phyloP scores from a whole-genome alignment of 2,113 vertebrate genomes.

The Vidua chalybeata region DNA sequence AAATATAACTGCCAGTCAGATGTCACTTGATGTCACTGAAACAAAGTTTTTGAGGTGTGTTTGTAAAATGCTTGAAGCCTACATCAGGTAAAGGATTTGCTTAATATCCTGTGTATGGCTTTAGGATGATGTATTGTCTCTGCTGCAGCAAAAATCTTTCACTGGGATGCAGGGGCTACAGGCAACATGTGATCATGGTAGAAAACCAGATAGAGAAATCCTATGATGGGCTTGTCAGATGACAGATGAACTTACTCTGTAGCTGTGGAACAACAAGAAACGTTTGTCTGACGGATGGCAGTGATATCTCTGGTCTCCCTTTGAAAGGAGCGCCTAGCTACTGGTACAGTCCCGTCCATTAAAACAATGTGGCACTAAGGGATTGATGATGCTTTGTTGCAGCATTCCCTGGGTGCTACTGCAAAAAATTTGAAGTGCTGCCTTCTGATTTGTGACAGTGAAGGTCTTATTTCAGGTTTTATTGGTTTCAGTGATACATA shows the following conservation, averaged over 20 bases:
- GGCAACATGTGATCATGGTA: background rate
- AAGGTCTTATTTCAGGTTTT: background rate
- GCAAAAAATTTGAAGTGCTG: background rate
- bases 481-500: background rate
- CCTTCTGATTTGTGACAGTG: background rate
- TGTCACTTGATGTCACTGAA: background rate
- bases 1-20: background rate
- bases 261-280: constrained; percentile 63
- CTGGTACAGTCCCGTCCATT: constrained; percentile 65
- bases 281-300: constrained; percentile 30
- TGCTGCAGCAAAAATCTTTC: background rate
- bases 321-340: constrained; percentile 47
- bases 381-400: background rate
- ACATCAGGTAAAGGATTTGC: background rate
- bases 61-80: background rate
- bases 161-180: background rate
- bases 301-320: constrained; percentile 44
- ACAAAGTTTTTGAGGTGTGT: background rate
- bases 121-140: background rate
- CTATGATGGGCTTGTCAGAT: background rate
- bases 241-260: constrained; percentile 24
- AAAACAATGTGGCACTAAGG: constrained; percentile 62
- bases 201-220: background rate
- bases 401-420: background rate
- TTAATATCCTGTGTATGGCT: background rate